Evolutionary conservation across 1,140 invertebrate genomes (phyloP), one percentile per base, ranked within the genome.

Genomic region (Reticulitermes speratus): DNA sequence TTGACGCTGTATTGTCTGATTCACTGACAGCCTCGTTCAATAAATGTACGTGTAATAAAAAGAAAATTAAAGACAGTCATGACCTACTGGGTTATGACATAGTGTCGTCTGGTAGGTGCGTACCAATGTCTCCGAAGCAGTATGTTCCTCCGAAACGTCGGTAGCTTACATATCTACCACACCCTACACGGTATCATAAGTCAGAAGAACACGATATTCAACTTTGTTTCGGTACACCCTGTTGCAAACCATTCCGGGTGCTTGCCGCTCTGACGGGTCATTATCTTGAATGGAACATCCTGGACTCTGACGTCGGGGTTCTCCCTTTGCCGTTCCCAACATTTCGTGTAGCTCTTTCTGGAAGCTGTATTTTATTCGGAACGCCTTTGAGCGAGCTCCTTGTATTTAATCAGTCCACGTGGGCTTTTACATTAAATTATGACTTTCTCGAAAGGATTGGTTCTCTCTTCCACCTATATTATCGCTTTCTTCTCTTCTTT

Each of bases 321-420:
- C 65, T 75, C 25, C 59, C 21, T 65, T 23, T 75, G 1, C 65
- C n/a, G 65, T 75, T 75, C n/a, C 19, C n/a, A 75, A 30, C 65
- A 75, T 25, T 30, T 75, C 65, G 65, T 30, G 25, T 75, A n/a
- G 14, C 65, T 30, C n/a, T 75, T 75, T n/a, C 65, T 75, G 65
- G 65, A 75, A 75, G 65, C 65, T 30, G n/a, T 75, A 75, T 75
- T 75, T 75, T 75, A 75, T 75, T 30, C n/a, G 65, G 59, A 75
- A 9, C 25, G 11, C 3, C 65, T 75, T 30, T 75, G n/a, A 30
- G 65, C 30, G 65, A 30, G 65, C 65, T 30, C n/a, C 65, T 75
- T n/a, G 65, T 30, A 75, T 75, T 75, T 30, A 75, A 75, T 75
- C 65, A 75, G 3, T 25, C 65, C 8, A 30, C n/a, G 65, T 30